Conservation (phyloP, 2,113 vertebrate genomes). For the Megalops atlanticus region DNA sequence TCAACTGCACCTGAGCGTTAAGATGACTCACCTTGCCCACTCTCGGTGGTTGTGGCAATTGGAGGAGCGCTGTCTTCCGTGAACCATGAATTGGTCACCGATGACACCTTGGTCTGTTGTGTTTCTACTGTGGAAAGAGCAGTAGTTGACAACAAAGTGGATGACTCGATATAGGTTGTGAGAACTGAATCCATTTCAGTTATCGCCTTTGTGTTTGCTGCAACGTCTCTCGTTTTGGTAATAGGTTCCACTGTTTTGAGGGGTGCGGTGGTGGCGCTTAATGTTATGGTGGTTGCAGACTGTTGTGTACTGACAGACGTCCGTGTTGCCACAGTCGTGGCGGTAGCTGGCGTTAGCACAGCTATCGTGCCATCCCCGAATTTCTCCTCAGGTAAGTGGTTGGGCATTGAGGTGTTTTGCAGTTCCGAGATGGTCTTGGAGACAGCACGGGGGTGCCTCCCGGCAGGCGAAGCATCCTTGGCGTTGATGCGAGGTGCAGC, state of each 20-base stretch:
- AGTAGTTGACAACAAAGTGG: neutral
- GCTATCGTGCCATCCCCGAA: neutral
- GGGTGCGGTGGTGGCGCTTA: neutral
- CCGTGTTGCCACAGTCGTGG: neutral
- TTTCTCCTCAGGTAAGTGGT: constrained; percentile 3
- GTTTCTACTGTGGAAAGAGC: neutral
- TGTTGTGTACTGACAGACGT: neutral
- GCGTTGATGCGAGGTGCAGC: neutral
- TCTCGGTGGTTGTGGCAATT: neutral
- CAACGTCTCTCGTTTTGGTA: neutral
- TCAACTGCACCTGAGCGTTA: neutral
- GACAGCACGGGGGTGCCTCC: neutral
- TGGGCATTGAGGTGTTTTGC: neutral
- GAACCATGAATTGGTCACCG: neutral
- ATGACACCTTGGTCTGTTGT: neutral
- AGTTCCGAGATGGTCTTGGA: neutral
- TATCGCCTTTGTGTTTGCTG: neutral
- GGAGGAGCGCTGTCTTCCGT: neutral
- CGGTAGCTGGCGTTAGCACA: neutral
- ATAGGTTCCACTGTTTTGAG: neutral
- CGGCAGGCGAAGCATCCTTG: neutral
- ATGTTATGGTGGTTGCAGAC: too few species aligned
- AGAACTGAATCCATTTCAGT: neutral
- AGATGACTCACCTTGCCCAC: neutral
- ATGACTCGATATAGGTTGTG: too few species aligned